A percentile compares a stretch with the other conserved stretches of the same genome.
phyloP scores from a whole-genome alignment of 2,888 invertebrate species.

The Malthinus flaveolus region DNA sequence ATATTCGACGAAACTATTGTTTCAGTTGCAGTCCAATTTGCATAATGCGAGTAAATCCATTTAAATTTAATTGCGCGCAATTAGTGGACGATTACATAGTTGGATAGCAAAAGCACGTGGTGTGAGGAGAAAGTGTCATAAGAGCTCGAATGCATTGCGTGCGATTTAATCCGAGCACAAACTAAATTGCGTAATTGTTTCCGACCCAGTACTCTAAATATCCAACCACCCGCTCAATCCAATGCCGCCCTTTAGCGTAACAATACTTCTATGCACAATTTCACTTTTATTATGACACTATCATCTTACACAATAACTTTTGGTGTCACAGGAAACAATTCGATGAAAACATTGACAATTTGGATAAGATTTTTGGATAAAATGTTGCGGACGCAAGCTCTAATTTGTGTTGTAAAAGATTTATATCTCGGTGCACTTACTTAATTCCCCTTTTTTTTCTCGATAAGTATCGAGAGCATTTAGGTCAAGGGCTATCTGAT shows the following conservation, averaged over 20 bases:
- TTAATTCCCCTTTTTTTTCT: not conserved
- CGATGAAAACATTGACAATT: slow-evolving; percentile 20
- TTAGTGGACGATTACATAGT: slow-evolving; percentile 54
- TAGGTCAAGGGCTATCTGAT: slow-evolving; percentile 16
- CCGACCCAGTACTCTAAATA: slow-evolving; percentile 53
- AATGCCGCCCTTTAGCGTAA: slow-evolving; percentile 43
- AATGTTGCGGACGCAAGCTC: too few species aligned
- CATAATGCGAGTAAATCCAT: slow-evolving; percentile 49
- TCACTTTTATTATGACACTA: slow-evolving; percentile 48
- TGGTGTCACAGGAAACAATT: slow-evolving; percentile 23
- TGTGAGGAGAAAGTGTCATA: slow-evolving; percentile 46
- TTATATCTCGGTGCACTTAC: slow-evolving; percentile 15
- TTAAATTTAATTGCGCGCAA: slow-evolving; percentile 54
- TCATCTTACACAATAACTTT: slow-evolving; percentile 27
- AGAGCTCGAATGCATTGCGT: slow-evolving; percentile 42
- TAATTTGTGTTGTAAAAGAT: slow-evolving; percentile 11
- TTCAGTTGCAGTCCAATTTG: slow-evolving; percentile 41
- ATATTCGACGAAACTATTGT: slow-evolving; percentile 33
- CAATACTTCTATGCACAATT: slow-evolving; percentile 44
- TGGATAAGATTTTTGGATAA: not conserved
- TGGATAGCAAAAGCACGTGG: slow-evolving; percentile 49
- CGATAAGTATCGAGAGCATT: slow-evolving; percentile 4
- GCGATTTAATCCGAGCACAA: slow-evolving; percentile 41
- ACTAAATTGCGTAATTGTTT: slow-evolving; percentile 43
- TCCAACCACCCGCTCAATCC: slow-evolving; percentile 44